phyloP scores from a whole-genome alignment of 2,888 invertebrate species.

The Pocota personata region DNA sequence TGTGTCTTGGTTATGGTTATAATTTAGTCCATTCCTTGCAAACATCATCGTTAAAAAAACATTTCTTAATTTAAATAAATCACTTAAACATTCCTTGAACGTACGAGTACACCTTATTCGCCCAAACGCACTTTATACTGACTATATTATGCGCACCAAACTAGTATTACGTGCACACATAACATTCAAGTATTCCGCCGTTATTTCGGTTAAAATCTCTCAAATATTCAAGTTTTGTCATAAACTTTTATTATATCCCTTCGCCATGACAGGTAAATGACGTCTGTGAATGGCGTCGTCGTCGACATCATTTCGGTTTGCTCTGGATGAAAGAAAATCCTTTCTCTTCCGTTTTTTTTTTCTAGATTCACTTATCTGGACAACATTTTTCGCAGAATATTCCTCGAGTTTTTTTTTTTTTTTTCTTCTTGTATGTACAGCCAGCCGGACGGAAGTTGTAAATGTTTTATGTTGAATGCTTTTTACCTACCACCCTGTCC shows the following conservation, averaged over 20 bases:
- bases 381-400: conserved; percentile 12
- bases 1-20: no score
- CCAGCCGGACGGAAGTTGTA: conserved; percentile 54
- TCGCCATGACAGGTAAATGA: conserved; percentile 43
- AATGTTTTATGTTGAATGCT: conserved; percentile 48
- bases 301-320: not conserved
- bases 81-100: conserved; percentile 13
- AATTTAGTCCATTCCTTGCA: not conserved
- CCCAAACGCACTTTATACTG: not conserved
- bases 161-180: conserved; percentile 22
- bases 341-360: not conserved
- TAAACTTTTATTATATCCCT: conserved; percentile 43
- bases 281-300: conserved; percentile 3
- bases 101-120: not conserved
- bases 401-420: not conserved
- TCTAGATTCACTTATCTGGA: conserved; percentile 14
- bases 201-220: conserved; percentile 1
- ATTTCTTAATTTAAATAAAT: conserved; percentile 43
- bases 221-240: conserved; percentile 50
- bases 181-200: not conserved
- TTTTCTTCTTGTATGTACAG: not conserved
- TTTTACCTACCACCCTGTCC: not conserved
- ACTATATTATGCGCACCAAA: not conserved
- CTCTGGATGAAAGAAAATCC: conserved; percentile 32
- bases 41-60: not conserved